phyloP scores from a whole-genome alignment of 2,113 vertebrate species.

The Aptenodytes forsteri region DNA sequence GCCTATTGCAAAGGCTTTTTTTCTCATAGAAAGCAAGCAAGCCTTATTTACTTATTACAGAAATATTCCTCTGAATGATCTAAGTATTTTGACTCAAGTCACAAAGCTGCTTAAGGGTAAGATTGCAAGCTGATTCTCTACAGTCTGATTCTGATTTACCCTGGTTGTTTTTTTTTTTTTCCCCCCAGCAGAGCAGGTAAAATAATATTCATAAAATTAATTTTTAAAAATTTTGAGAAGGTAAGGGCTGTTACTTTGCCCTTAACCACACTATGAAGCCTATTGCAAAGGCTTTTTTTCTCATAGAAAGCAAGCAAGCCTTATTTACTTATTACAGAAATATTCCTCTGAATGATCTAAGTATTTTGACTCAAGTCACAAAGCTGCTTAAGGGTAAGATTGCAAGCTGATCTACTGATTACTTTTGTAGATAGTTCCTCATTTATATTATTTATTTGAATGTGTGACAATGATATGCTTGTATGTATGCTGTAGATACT shows the following conservation, averaged over 20 bases:
- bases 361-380: constrained; percentile 6
- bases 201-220: background rate
- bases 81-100: background rate
- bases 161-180: background rate
- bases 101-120: background rate
- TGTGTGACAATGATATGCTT: background rate
- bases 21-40: background rate
- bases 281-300: background rate
- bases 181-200: background rate
- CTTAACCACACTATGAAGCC: background rate
- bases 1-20: background rate
- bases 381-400: background rate
- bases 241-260: background rate
- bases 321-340: background rate
- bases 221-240: background rate
- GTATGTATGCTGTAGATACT: background rate
- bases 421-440: background rate
- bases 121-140: background rate
- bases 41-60: background rate
- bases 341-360: background rate
- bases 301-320: background rate
- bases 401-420: background rate
- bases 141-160: too few species aligned
- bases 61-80: background rate
- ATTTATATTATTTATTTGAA: constrained; percentile 1